A percentile compares a stretch with the other conserved stretches of the same genome.
phyloP scores from a whole-genome alignment of 2,888 invertebrate genomes.

The Camponotus fellah region DNA sequence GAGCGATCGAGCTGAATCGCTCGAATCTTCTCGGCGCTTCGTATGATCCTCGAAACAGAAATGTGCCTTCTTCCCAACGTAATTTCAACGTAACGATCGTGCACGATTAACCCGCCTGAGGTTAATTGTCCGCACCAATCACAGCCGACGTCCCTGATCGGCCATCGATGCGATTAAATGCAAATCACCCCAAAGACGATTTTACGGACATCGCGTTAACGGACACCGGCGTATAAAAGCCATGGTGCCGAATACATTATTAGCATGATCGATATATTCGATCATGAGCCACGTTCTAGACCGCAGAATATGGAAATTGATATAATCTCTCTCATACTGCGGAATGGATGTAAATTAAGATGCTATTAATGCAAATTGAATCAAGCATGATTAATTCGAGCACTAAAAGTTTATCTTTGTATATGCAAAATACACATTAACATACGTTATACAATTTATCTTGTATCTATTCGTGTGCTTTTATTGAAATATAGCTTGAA shows the following conservation, averaged over 20 bases:
- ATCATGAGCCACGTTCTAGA: neutral
- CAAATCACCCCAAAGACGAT: constrained; percentile 53
- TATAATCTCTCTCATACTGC: constrained; percentile 25
- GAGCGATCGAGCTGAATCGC: constrained; percentile 16
- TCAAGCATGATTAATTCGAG: constrained; percentile 25
- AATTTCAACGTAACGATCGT: constrained; percentile 37
- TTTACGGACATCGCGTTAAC: constrained; percentile 47
- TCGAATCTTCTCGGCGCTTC: neutral
- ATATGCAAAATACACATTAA: neutral
- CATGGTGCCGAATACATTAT: constrained; percentile 51
- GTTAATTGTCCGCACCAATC: constrained; percentile 54
- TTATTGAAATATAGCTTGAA: neutral
- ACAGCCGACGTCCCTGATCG: constrained; percentile 29
- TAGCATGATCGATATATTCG: constrained; percentile 51
- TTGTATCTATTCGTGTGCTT: neutral
- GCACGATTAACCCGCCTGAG: neutral
- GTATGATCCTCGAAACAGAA: constrained; percentile 9
- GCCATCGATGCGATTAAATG: constrained; percentile 52
- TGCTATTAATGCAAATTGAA: constrained; percentile 40
- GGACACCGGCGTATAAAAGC: constrained; percentile 28
- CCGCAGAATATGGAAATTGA: constrained; percentile 41
- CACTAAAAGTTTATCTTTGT: neutral
- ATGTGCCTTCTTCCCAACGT: constrained; percentile 22
- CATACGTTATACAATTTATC: neutral
- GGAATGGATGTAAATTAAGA: constrained; percentile 24